Conservation (phyloP, 2,113 vertebrate genomes). For the Cebidichthys violaceus region DNA sequence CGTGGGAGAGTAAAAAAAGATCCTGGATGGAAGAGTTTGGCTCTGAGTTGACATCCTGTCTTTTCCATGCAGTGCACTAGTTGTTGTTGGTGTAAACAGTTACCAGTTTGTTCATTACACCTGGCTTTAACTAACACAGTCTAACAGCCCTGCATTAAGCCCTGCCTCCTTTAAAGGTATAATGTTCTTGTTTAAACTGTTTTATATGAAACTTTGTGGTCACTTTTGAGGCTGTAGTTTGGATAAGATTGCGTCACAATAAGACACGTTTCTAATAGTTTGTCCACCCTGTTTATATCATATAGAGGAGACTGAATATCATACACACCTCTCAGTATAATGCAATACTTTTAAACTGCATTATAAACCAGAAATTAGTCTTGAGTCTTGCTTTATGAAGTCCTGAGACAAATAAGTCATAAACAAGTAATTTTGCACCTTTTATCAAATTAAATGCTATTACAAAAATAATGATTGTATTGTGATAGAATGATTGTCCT, state of each 20-base stretch:
- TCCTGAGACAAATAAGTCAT: not conserved
- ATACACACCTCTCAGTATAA: no score
- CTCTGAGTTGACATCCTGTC: not conserved
- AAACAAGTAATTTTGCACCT: not conserved
- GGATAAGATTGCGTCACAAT: not conserved
- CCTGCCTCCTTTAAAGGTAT: not conserved
- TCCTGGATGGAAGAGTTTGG: not conserved
- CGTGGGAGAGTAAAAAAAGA: constrained; percentile 40
- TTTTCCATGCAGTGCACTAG: no score
- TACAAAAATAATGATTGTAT: not conserved
- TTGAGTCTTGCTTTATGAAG: not conserved
- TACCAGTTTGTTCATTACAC: not conserved
- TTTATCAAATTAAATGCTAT: not conserved
- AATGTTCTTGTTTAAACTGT: not conserved
- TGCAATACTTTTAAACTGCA: not conserved
- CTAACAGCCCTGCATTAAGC: not conserved
- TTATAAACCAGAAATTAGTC: not conserved
- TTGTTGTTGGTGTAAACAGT: not conserved
- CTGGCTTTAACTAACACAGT: not conserved
- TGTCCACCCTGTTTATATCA: not conserved
- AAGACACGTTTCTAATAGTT: not conserved
- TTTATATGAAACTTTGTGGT: not conserved
- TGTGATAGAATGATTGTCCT: not conserved
- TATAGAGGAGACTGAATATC: not conserved
- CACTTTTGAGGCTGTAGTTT: not conserved